A percentile compares a stretch with the other conserved stretches of the same genome.
phyloP scores from a whole-genome alignment of 2,113 vertebrate species.

The Pseudonaja textilis region DNA sequence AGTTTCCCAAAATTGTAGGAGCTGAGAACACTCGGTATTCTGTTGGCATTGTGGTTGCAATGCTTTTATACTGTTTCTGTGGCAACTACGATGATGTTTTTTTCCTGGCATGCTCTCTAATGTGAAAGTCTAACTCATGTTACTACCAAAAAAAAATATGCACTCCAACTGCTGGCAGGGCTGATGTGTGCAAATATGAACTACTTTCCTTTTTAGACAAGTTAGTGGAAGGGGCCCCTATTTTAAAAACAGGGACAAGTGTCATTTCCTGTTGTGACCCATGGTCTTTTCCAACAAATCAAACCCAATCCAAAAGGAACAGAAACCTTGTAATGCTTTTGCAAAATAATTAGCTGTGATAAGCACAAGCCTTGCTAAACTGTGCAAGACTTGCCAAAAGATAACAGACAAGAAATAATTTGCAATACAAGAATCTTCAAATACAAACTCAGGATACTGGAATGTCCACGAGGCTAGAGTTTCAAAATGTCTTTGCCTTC shows the following conservation, averaged over 20 bases:
- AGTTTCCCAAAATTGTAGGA: constrained; percentile 55
- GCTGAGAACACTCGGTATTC: constrained; percentile 47
- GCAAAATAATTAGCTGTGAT: no score
- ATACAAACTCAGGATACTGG: no score
- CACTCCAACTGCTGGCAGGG: constrained; percentile 13
- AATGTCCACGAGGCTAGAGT: no score
- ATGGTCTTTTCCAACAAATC: no score
- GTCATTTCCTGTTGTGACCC: no score
- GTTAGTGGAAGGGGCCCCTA: neutral
- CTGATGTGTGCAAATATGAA: constrained; percentile 26
- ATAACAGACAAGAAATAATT: no score
- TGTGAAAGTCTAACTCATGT: constrained; percentile 54
- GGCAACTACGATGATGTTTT: constrained; percentile 59
- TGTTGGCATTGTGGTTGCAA: constrained; percentile 43
- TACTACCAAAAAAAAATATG: constrained; percentile 36
- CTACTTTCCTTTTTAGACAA: neutral
- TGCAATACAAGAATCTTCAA: no score
- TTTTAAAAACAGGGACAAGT: neutral
- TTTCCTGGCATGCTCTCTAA: constrained; percentile 58
- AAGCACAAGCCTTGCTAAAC: no score
- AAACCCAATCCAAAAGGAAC: no score
- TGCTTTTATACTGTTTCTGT: constrained; percentile 71
- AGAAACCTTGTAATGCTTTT: no score
- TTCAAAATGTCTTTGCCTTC: no score
- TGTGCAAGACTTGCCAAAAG: no score